Evolutionary conservation across 2,888 invertebrate genomes (phyloP).

Genomic region (Operophtera brumata): DNA sequence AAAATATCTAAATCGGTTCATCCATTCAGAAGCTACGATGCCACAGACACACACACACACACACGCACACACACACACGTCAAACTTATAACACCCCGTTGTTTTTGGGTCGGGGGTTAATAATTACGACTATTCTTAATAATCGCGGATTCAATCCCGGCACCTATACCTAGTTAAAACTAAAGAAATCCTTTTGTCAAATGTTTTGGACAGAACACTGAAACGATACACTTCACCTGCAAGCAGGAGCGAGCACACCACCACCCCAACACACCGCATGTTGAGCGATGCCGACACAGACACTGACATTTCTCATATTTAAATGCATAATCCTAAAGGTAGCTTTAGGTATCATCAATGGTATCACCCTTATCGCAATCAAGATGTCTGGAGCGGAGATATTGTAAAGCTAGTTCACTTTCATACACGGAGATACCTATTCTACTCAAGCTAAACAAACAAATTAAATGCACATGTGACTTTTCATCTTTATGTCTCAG

Average conservation of each 20-base stretch:
- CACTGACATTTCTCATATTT: constrained; percentile 9
- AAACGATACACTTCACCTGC: constrained; percentile 23
- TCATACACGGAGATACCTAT: not conserved
- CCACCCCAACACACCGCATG: constrained; percentile 13
- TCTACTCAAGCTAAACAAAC: no score
- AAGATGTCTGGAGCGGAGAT: not conserved
- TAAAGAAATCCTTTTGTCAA: not conserved
- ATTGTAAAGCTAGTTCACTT: constrained; percentile 10
- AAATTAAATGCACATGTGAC: no score
- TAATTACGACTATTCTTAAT: no score
- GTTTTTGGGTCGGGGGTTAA: no score
- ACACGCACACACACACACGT: no score
- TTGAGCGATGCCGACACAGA: constrained; percentile 4
- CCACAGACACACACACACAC: no score
- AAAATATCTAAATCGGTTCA: no score
- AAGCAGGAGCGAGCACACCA: constrained; percentile 20
- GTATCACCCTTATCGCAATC: constrained; percentile 11
- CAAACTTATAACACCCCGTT: no score
- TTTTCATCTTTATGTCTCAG: no score
- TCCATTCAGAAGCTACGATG: no score
- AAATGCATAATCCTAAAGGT: constrained; percentile 7
- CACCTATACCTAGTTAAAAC: not conserved
- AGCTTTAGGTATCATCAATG: not conserved
- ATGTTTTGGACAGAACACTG: not conserved
- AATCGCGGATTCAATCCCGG: no score